phyloP scores from a whole-genome alignment of 2,888 invertebrate genomes.

The Acrobasis suavella region DNA sequence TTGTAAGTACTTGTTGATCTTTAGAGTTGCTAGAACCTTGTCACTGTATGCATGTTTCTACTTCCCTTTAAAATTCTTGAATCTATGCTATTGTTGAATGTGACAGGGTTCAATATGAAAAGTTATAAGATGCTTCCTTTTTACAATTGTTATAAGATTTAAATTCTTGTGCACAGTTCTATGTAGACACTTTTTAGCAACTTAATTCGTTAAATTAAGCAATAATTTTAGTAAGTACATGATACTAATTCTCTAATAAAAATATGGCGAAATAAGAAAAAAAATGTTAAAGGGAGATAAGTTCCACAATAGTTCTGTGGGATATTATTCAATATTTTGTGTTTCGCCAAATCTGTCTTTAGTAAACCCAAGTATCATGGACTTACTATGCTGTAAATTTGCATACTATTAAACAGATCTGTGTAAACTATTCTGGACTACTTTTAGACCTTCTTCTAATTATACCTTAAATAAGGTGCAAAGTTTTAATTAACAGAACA shows the following conservation, averaged over 20 bases:
- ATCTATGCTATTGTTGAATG: slow-evolving; percentile 1
- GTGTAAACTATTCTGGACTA: not conserved
- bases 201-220: too few relatives aligned
- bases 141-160: not conserved
- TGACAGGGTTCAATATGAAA: slow-evolving; percentile 1
- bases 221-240: too few relatives aligned
- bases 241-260: too few relatives aligned
- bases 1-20: slow-evolving; percentile 11
- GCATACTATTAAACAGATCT: not conserved
- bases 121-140: not conserved
- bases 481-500: slow-evolving; percentile 1
- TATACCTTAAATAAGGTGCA: not conserved
- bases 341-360: too few relatives aligned
- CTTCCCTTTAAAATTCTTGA: not conserved
- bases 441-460: not conserved
- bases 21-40: slow-evolving; percentile 18
- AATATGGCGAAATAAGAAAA: too few relatives aligned
- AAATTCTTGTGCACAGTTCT: not conserved
- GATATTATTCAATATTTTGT: too few relatives aligned
- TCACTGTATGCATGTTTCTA: not conserved
- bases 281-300: too few relatives aligned
- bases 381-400: not conserved
- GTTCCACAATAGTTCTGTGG: too few relatives aligned
- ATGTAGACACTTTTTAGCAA: not conserved
- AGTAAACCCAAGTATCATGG: too few relatives aligned